phyloP scores from a whole-genome alignment of 2,797 vertebrate genomes.

The Pseudomugil tenellus region DNA sequence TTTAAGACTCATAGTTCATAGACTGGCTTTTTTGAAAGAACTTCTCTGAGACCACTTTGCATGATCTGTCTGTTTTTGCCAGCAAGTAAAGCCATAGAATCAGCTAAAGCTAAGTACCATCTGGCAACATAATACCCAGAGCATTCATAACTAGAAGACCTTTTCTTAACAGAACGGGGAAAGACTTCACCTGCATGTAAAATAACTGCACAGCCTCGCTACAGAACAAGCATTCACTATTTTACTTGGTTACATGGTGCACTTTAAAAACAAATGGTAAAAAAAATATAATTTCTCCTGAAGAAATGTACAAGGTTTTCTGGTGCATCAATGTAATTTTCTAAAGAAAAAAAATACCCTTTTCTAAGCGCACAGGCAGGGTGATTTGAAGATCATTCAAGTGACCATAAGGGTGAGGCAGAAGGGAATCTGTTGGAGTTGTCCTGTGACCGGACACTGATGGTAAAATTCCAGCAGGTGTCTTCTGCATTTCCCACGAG shows the following conservation, averaged over 20 bases:
- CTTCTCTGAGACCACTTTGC: background rate
- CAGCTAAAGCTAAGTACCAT: background rate
- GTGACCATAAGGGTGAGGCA: slow-evolving; percentile 9
- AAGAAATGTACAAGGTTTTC: background rate
- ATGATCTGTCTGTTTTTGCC: background rate
- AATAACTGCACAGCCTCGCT: background rate
- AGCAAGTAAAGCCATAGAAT: background rate
- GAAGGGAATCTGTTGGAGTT: slow-evolving; percentile 6
- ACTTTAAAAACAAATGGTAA: background rate
- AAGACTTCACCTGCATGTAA: fast-evolving
- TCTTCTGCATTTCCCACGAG: background rate
- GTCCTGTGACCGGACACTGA: background rate
- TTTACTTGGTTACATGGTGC: background rate
- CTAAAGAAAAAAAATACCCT: too few relatives aligned
- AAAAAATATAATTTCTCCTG: background rate
- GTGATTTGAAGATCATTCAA: fast-evolving
- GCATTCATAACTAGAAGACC: background rate
- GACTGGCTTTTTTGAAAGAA: background rate
- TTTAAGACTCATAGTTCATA: too few relatives aligned
- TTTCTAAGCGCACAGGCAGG: background rate
- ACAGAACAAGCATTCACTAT: background rate
- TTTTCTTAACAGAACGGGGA: background rate
- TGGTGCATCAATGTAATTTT: background rate
- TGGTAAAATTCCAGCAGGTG: background rate
- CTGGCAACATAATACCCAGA: background rate